Evolutionary conservation across 2,888 invertebrate species (phyloP).

Genomic region (Idaea biselata): DNA sequence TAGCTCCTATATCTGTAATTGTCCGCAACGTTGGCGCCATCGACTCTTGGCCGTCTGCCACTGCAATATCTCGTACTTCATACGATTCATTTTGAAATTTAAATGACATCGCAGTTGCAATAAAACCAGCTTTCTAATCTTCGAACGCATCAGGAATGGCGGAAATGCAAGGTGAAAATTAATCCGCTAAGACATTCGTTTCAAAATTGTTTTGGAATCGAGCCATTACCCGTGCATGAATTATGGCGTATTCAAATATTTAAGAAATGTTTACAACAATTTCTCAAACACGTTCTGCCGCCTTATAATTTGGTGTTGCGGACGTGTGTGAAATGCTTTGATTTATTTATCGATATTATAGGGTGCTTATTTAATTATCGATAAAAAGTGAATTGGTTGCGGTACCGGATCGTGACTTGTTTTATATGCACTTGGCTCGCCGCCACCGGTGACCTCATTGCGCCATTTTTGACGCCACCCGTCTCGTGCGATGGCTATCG

Average conservation of each 20-base stretch:
- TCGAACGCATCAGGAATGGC: slow-evolving; percentile 40
- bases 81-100: slow-evolving; percentile 59
- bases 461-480: slow-evolving; percentile 72
- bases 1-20: slow-evolving; percentile 62
- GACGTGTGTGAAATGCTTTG: slow-evolving; percentile 27
- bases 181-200: slow-evolving; percentile 29
- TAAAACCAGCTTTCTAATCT: slow-evolving; percentile 42
- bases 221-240: slow-evolving; percentile 42
- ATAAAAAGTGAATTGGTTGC: slow-evolving; percentile 47
- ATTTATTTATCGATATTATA: slow-evolving; percentile 33
- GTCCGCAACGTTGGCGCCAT: slow-evolving; percentile 66
- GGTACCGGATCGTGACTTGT: slow-evolving; percentile 46
- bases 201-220: slow-evolving; percentile 45
- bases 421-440: slow-evolving; percentile 68
- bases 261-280: slow-evolving; percentile 43
- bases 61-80: slow-evolving; percentile 49
- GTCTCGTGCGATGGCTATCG: slow-evolving; percentile 58
- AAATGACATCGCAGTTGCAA: slow-evolving; percentile 45
- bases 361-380: slow-evolving; percentile 37
- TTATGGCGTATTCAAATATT: slow-evolving; percentile 40
- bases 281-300: slow-evolving; percentile 30
- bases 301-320: slow-evolving; percentile 30
- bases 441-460: slow-evolving; percentile 74
- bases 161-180: slow-evolving; percentile 39
- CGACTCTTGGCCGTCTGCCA: slow-evolving; percentile 69